Percentiles rank a stretch among this genome's conserved stretches.
Conservation (phyloP, 1,140 invertebrate genomes). For the Drosophila nasuta region DNA sequence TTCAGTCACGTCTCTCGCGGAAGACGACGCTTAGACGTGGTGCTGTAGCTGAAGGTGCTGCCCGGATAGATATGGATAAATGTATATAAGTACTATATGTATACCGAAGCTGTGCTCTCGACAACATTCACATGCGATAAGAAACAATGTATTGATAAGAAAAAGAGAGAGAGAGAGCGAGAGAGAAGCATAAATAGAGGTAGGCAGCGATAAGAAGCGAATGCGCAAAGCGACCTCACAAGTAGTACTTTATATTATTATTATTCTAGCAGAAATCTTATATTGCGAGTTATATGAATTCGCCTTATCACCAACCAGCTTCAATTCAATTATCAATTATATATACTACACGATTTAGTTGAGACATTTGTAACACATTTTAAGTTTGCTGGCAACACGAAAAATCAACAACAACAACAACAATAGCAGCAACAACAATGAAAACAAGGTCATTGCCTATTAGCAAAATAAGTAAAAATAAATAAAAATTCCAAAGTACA, state of each 20-base stretch:
- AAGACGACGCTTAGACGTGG: constrained; percentile 79
- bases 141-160: neutral
- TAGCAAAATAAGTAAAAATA: constrained; percentile 58
- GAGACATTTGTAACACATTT: constrained; percentile 54
- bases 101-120: neutral
- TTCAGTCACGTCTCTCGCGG: constrained; percentile 74
- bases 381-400: constrained; percentile 27
- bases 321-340: constrained; percentile 49
- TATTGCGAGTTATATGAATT: neutral
- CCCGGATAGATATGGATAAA: constrained; percentile 64
- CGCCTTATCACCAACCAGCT: constrained; percentile 52
- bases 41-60: constrained; percentile 52
- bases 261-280: neutral
- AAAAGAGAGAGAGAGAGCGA: constrained; percentile 6
- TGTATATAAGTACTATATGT: constrained; percentile 3
- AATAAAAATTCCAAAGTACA: constrained; percentile 40
- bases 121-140: neutral
- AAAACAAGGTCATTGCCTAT: constrained; percentile 73
- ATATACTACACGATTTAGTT: constrained; percentile 50
- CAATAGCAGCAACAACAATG: constrained; percentile 47
- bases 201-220: constrained; percentile 22
- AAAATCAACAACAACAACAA: constrained; percentile 15
- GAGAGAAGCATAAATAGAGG: neutral
- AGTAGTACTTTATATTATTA: neutral
- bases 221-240: constrained; percentile 23